These are phyloP conservation scores for Hycleus phaleratus DNA, from an alignment of 1,140 invertebrate genomes.

Conservation along the genomic window DNA sequence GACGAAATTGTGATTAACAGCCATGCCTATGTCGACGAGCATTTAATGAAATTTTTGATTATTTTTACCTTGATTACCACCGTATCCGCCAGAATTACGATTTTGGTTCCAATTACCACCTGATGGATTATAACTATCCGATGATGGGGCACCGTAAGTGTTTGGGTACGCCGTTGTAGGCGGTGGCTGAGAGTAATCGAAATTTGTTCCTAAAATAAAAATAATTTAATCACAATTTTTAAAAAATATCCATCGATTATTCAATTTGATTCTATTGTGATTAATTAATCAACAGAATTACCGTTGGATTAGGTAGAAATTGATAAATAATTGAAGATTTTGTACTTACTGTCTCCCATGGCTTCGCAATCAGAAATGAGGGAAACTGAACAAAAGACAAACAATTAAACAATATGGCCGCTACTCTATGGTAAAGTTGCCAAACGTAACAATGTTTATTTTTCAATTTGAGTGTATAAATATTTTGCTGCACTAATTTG, in stretches of 20 bases:
- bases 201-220: slow-evolving; percentile 11
- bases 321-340: not conserved
- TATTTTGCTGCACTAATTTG: too few species aligned
- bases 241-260: not conserved
- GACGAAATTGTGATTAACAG: slow-evolving; percentile 5
- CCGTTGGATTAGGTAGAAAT: not conserved
- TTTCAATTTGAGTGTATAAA: too few species aligned
- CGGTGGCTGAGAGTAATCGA: slow-evolving; percentile 31
- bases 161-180: slow-evolving; percentile 24
- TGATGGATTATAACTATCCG: slow-evolving; percentile 3
- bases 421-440: too few species aligned
- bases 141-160: slow-evolving; percentile 7
- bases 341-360: slow-evolving; percentile 7
- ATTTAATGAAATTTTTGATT: not conserved
- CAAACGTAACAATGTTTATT: too few species aligned
- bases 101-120: slow-evolving; percentile 10
- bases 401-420: not conserved
- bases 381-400: not conserved
- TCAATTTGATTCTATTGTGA: not conserved
- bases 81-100: slow-evolving; percentile 15
- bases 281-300: not conserved
- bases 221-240: not conserved
- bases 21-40: slow-evolving; percentile 27
- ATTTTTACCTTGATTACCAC: slow-evolving; percentile 18
- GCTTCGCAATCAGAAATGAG: not conserved